Percentiles rank a stretch among this genome's conserved stretches.
These are phyloP conservation scores for Strigamia crassipes DNA, from an alignment of 2,888 invertebrate genomes.

Conservation along the genomic window DNA sequence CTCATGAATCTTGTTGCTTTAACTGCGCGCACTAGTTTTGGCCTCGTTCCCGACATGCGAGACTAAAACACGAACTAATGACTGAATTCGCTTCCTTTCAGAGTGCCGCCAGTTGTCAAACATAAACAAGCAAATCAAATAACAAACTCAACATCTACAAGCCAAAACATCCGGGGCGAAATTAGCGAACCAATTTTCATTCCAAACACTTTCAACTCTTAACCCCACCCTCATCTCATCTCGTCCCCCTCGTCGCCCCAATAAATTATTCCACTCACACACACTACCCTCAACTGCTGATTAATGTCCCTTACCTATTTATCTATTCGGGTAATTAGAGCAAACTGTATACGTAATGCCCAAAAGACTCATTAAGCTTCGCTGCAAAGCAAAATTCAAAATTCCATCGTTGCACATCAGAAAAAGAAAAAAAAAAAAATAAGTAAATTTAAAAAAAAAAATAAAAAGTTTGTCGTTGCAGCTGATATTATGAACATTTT, in stretches of 20 bases:
- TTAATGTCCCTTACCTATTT: conserved; percentile 13
- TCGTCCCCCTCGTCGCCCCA: too few species aligned
- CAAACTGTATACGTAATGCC: not conserved
- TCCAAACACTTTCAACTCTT: not conserved
- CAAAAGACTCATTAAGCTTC: conserved; percentile 18
- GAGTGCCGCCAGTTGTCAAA: conserved; percentile 14
- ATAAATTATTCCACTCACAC: not conserved
- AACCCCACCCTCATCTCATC: not conserved
- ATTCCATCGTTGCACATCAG: not conserved
- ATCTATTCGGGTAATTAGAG: conserved; percentile 18
- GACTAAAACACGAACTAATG: conserved; percentile 6
- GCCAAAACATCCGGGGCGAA: not conserved
- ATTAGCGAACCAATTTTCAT: conserved; percentile 24
- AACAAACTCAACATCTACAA: conserved; percentile 5
- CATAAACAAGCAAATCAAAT: conserved; percentile 5
- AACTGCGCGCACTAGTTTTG: not conserved
- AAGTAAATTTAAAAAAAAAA: too few species aligned
- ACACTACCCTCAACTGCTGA: not conserved
- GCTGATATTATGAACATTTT: not conserved
- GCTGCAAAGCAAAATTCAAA: conserved; percentile 14
- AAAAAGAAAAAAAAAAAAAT: conserved; percentile 7
- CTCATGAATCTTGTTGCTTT: conserved; percentile 19
- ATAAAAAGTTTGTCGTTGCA: not conserved
- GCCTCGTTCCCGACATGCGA: not conserved
- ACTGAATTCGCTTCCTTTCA: conserved; percentile 5